phyloP scores from a whole-genome alignment of 2,113 vertebrate species.

The Hippoglossus stenolepis region DNA sequence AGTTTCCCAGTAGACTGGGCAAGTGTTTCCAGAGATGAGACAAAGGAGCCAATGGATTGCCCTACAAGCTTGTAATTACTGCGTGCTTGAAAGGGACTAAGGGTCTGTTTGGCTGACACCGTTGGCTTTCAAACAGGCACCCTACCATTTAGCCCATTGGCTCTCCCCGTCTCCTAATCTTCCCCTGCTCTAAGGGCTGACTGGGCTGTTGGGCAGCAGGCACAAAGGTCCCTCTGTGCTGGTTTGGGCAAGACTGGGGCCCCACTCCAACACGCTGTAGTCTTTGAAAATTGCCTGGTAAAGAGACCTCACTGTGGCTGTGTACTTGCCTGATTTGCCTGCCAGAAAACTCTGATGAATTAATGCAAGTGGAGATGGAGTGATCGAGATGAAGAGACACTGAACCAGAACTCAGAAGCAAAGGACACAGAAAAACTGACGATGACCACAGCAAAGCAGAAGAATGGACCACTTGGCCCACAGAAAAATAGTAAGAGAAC shows the following conservation, averaged over 20 bases:
- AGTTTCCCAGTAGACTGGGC: constrained; percentile 63
- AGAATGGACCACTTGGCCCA: background rate
- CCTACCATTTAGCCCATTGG: constrained; percentile 69
- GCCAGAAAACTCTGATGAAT: constrained; percentile 73
- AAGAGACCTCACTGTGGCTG: constrained; percentile 49
- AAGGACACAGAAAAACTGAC: background rate
- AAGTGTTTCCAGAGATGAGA: constrained; percentile 70
- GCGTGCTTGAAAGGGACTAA: constrained; percentile 69
- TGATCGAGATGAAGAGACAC: constrained; percentile 28
- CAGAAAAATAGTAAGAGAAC: background rate
- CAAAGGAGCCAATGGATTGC: constrained; percentile 71
- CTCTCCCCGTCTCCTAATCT: constrained; percentile 67
- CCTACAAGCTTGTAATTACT: constrained; percentile 81
- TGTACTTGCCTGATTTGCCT: constrained; percentile 38
- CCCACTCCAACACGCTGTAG: constrained; percentile 75
- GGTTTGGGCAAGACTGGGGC: constrained; percentile 65
- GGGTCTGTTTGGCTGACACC: constrained; percentile 74
- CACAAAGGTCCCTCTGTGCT: constrained; percentile 81
- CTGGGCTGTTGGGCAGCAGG: constrained; percentile 65
- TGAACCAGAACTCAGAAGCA: constrained; percentile 33
- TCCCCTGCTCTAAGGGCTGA: constrained; percentile 51
- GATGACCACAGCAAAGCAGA: background rate
- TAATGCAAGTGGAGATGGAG: constrained; percentile 39
- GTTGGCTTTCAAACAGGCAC: constrained; percentile 69
- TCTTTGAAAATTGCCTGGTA: constrained; percentile 80